Base-by-base conservation (phyloP, 2,113 vertebrate genomes). In the Syngnathoides biaculeatus region DNA sequence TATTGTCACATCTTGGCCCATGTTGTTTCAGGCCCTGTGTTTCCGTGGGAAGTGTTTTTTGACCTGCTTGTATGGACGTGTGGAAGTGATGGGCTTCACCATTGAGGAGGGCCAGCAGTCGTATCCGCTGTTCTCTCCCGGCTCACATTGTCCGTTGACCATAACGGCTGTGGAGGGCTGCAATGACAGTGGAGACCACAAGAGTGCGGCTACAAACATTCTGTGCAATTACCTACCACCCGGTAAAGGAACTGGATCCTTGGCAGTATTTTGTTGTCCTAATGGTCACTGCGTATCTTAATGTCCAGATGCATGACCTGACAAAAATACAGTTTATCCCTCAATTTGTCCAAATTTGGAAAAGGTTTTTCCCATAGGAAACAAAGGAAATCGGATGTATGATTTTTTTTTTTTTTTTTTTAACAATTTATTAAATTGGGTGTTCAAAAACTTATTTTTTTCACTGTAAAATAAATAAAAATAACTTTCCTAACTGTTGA, bases 1-100 rank as follows among this genome's bases (percentile, higher is more conserved):
- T 59, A 17, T 59, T 27, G 4, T 15, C 55, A 17, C 9, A n/a
- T 14, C 6, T 38, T 48, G 2, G 38, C 12, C 12, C 2, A 15
- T 14, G 2, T 30, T 79, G 42, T 45, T 63, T 27, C 80, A 93
- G 95, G 87, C 77, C 15, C 86, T 97, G 81, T 93, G 93, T 63
- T 97, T 97, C 47, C 89, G 91, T 0, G 96, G 96, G 2, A 93
- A 92, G 30, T 96, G 95, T 50, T 87, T 91, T 17, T 55, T 98
- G 84, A 94, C 92, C 0, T 97, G 96, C 82, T 86, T 98, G 15
- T 93, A 94, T 0, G 96, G 96, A 4, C 92, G 92, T 0, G 93
- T 97, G n/a, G 93, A 93, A 35, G 92, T 98, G 20, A 82, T 94
- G 74, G 96, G 95, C 0, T 95, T 95, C 77, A 92, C 88, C 38